Base-by-base conservation (phyloP, 2,797 vertebrate genomes). In the Bovichtus variegatus region DNA sequence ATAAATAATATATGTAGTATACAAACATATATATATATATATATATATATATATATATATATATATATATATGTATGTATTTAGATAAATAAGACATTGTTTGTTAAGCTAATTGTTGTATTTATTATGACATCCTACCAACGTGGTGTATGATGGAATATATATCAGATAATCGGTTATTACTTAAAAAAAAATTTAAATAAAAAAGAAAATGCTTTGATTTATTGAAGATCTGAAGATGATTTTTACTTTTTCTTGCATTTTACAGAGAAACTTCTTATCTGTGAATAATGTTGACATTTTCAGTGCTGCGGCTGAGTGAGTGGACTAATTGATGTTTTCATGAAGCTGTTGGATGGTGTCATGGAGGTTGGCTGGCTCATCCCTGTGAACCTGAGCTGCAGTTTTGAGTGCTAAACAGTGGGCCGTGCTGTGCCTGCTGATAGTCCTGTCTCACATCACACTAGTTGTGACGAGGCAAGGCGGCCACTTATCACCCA, bases 321-420 rank as follows among this genome's bases (percentile, higher is more conserved):
- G 74, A 76, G 19, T 7, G 34, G 49, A 50, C 78, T 84, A 85
- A 85, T 80, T 77, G 80, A 53, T 81, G 82, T 79, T 81, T 77
- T 62, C 76, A 55, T 78, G 74, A 77, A 78, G 66, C 75, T 36
- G 71, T 77, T 19, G 25, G 75, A 77, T 63, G 18, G 66, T 0
- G 67, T 78, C 64, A 53, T 53, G 46, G 74, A 55, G 80, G 71
- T 75, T 65, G 51, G 41, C 79, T 23, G 40, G 0, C 47, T 82
- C 61, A 1, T 66, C 46, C 38, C 80, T 51, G 70, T 82, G 81
- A 83, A 57, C 64, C 67, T 5, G 46, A 71, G 73, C 61, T 50
- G 62, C 71, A 21, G 70, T 18, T 15, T n/a, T 25, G 29, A 59
- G 50, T 36, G 76, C 38, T 78, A 61, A 89, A 82, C 71, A 19